phyloP scores from a whole-genome alignment of 1,140 invertebrate species.

The Acromyrmex echinatior region DNA sequence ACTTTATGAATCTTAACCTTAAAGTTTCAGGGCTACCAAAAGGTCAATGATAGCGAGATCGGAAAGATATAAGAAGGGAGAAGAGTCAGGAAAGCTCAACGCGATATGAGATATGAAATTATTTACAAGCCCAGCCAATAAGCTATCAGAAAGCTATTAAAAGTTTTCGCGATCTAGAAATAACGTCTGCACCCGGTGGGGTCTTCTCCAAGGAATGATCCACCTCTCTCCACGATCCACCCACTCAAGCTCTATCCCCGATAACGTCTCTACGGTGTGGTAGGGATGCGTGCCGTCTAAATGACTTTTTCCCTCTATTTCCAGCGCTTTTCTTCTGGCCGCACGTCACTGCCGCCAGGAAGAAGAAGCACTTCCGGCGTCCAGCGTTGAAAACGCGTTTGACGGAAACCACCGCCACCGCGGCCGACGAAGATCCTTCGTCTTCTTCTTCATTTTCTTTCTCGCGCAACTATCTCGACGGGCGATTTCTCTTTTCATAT shows the following conservation, averaged over 20 bases:
- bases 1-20: constrained; percentile 18
- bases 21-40: neutral
- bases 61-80: neutral
- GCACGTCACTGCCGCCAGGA: constrained; percentile 2
- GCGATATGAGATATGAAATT: constrained; percentile 75
- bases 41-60: constrained; percentile 34
- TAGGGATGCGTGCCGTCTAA: constrained; percentile 54
- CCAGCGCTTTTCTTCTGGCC: neutral
- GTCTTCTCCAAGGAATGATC: constrained; percentile 71
- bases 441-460: constrained; percentile 30
- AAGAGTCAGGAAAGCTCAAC: constrained; percentile 24
- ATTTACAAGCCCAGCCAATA: constrained; percentile 79
- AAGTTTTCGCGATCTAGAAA: constrained; percentile 80
- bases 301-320: constrained; percentile 22
- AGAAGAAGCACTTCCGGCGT: constrained; percentile 59
- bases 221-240: constrained; percentile 30
- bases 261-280: neutral
- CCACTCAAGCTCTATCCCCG: neutral
- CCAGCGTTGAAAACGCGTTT: constrained; percentile 45
- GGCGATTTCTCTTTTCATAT: constrained; percentile 22
- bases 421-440: constrained; percentile 22
- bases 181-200: constrained; percentile 71
- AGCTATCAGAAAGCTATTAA: constrained; percentile 82
- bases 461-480: constrained; percentile 18
- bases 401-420: constrained; percentile 23